A percentile compares a stretch with the other conserved stretches of the same genome.
Evolutionary conservation across 1,140 invertebrate species (phyloP).

Genomic region (Onthophagus taurus): DNA sequence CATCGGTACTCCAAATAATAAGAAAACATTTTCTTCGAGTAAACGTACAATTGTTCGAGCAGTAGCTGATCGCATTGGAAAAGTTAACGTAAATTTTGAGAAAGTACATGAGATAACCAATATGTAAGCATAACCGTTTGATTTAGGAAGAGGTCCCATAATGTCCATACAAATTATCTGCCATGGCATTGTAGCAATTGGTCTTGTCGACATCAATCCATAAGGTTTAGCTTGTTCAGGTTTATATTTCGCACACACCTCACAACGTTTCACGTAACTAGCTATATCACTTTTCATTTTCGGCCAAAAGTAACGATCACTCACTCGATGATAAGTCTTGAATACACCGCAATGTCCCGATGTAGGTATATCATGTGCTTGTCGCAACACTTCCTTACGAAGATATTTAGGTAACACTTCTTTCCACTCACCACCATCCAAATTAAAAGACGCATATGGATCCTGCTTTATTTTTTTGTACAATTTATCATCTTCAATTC

Average conservation of each 20-base stretch:
- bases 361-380: neutral
- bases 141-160: conserved; percentile 29
- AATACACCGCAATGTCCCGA: neutral
- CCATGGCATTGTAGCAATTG: conserved; percentile 9
- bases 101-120: conserved; percentile 27
- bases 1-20: conserved; percentile 2
- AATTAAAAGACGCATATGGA: neutral
- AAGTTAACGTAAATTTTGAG: conserved; percentile 17
- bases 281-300: neutral
- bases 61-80: conserved; percentile 3
- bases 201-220: conserved; percentile 8
- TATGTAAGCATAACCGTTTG: conserved; percentile 26
- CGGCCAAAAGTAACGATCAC: conserved; percentile 7
- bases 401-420: neutral
- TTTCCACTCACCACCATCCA: conserved; percentile 4
- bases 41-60: neutral
- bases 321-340: neutral
- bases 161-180: conserved; percentile 26
- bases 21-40: conserved; percentile 5
- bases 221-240: neutral
- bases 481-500: neutral
- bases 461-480: neutral
- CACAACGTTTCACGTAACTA: neutral
- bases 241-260: neutral
- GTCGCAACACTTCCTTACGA: neutral